phyloP scores from a whole-genome alignment of 1,140 invertebrate genomes.

The Chironomus tepperi region DNA sequence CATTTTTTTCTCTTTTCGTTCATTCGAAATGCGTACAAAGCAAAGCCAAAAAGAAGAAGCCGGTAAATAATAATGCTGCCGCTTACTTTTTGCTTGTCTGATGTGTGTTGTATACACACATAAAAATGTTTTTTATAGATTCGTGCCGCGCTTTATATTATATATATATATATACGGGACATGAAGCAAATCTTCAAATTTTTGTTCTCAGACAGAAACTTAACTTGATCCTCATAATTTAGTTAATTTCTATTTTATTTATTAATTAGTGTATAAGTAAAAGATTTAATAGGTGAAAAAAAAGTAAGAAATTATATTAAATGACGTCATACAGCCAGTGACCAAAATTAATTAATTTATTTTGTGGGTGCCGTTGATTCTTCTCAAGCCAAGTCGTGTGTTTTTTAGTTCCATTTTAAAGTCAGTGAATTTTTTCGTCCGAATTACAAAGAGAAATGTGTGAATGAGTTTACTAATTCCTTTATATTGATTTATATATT shows the following conservation, averaged over 20 bases:
- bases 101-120: neutral
- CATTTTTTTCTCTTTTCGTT: neutral
- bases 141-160: neutral
- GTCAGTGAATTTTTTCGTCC: no score
- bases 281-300: neutral
- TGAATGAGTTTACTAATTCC: no score
- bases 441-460: no score
- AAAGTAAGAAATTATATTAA: neutral
- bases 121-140: neutral
- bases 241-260: neutral
- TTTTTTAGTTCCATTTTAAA: no score
- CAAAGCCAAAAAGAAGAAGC: neutral
- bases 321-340: no score
- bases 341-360: no score
- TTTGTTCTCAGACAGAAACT: neutral
- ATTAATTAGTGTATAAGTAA: neutral
- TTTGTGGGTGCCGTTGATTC: no score
- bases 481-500: no score
- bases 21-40: neutral
- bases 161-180: neutral
- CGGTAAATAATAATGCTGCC: neutral
- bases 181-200: neutral
- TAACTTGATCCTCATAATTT: neutral
- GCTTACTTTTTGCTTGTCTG: no score
- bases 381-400: no score